Conservation (phyloP, 2,888 invertebrate genomes). For the Steinernema hermaphroditum region DNA sequence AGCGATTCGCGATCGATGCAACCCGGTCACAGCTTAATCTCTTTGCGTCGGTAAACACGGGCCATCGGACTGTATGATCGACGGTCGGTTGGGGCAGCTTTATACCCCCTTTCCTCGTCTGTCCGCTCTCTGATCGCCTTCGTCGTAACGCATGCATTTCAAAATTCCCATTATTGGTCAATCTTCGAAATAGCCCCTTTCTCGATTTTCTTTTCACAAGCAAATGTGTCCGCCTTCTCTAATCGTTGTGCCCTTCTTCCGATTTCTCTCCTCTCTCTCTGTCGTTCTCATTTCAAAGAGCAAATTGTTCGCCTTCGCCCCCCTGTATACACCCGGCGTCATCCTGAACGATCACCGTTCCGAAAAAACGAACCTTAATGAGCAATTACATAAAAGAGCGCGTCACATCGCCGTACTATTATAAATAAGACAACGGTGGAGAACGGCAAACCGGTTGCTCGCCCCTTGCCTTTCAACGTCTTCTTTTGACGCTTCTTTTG, state of each 20-base stretch:
- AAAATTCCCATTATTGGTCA: neutral
- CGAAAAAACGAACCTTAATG: neutral
- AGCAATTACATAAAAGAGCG: conserved; percentile 13
- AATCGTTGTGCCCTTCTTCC: neutral
- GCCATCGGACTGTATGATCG: too few relatives aligned
- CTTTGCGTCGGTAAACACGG: too few relatives aligned
- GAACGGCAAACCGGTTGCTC: conserved; percentile 27
- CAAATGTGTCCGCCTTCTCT: neutral
- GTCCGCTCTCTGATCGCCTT: too few relatives aligned
- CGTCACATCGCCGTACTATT: neutral
- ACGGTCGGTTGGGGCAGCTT: too few relatives aligned
- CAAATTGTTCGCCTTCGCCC: neutral
- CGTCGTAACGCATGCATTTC: too few relatives aligned
- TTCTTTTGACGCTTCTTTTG: neutral
- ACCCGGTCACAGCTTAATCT: too few relatives aligned
- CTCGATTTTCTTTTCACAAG: neutral
- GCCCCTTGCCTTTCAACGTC: neutral
- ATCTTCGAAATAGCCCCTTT: neutral
- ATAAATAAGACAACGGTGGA: conserved; percentile 13
- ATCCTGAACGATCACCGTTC: neutral
- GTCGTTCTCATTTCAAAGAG: neutral
- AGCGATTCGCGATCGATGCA: too few relatives aligned
- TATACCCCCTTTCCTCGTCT: too few relatives aligned
- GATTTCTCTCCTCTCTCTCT: neutral
- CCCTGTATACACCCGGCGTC: neutral